Conservation (phyloP, 2,888 invertebrate genomes). For the Acleris literana region DNA sequence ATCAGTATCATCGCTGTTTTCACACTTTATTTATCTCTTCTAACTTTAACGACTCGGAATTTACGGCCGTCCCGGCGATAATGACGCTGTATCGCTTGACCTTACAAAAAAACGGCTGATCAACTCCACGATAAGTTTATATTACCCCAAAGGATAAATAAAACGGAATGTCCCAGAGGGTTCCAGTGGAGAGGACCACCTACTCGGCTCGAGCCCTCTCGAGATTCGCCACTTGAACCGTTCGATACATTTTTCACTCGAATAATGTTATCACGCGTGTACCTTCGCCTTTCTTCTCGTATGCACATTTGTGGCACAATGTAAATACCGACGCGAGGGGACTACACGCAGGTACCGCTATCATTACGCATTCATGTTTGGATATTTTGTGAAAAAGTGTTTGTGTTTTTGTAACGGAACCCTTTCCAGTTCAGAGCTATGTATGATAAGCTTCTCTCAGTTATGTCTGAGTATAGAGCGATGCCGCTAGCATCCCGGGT, state of each 20-base stretch:
- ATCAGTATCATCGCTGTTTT: constrained; percentile 33
- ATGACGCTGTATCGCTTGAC: constrained; percentile 29
- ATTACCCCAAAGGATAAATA: constrained; percentile 29
- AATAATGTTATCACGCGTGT: constrained; percentile 73
- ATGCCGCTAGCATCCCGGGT: neutral
- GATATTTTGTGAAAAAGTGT: constrained; percentile 3
- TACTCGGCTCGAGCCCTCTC: constrained; percentile 65
- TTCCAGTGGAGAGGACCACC: constrained; percentile 60
- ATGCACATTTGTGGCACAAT: constrained; percentile 41
- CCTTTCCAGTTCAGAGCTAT: neutral
- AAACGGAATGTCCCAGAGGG: constrained; percentile 35
- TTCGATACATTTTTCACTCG: constrained; percentile 74
- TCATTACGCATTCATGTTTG: constrained; percentile 23
- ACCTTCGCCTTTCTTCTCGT: constrained; percentile 47
- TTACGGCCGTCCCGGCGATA: constrained; percentile 32
- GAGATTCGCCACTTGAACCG: constrained; percentile 67
- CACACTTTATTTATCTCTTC: constrained; percentile 34
- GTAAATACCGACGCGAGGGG: constrained; percentile 44
- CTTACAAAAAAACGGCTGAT: constrained; percentile 33
- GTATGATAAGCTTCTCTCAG: neutral
- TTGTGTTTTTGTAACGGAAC: neutral
- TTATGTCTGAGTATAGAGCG: too few relatives aligned
- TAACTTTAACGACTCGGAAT: constrained; percentile 26
- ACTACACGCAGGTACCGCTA: constrained; percentile 11
- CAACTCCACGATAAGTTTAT: constrained; percentile 27